Conservation (phyloP, 1,140 invertebrate species). For the Thrips palmi region DNA sequence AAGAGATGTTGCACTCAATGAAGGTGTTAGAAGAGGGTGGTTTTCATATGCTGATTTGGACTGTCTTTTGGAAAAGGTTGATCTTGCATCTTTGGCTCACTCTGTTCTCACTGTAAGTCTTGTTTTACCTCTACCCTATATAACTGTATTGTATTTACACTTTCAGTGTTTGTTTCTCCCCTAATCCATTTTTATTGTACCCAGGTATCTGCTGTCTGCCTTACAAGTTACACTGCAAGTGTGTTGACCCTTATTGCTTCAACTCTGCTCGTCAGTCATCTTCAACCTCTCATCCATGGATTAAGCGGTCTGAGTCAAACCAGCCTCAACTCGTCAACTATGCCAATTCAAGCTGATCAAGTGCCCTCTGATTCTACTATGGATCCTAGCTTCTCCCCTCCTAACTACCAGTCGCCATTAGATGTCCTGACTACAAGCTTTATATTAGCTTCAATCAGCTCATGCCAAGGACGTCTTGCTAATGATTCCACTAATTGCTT, state of each 20-base stretch:
- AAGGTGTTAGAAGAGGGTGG: constrained; percentile 57
- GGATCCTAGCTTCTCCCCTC: too few species aligned
- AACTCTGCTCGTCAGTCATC: too few species aligned
- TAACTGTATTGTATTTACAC: background rate
- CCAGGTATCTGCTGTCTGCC: constrained; percentile 39
- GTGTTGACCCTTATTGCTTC: constrained; percentile 51
- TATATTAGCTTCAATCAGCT: too few species aligned
- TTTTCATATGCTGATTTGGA: constrained; percentile 69
- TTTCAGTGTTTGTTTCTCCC: background rate
- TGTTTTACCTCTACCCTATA: constrained; percentile 1
- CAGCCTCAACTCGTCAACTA: too few species aligned
- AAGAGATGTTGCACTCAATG: constrained; percentile 41
- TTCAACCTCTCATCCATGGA: too few species aligned
- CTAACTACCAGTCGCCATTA: too few species aligned
- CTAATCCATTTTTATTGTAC: constrained; percentile 11
- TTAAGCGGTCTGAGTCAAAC: too few species aligned
- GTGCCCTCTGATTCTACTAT: too few species aligned
- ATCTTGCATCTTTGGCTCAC: constrained; percentile 29
- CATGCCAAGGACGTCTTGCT: too few species aligned
- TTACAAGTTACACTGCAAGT: constrained; percentile 50
- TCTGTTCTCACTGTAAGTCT: constrained; percentile 30
- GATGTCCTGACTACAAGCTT: too few species aligned
- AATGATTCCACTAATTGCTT: too few species aligned
- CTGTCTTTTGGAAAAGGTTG: constrained; percentile 34
- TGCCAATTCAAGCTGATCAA: too few species aligned